These are phyloP conservation scores for Pedionomus torquatus DNA, from an alignment of 2,113 vertebrate species.

Conservation along the genomic window DNA sequence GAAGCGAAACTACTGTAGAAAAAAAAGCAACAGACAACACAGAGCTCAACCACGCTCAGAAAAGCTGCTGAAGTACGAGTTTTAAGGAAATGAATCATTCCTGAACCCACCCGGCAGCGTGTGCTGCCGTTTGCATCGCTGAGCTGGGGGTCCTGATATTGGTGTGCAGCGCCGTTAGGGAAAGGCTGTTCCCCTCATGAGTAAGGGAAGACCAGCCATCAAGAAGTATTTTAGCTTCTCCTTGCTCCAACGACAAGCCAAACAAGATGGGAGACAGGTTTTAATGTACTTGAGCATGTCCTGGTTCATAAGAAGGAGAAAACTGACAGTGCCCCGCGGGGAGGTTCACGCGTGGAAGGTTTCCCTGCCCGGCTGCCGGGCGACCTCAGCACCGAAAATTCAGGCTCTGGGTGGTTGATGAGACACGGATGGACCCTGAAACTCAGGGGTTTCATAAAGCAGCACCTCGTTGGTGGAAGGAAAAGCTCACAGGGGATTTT, in stretches of 20 bases:
- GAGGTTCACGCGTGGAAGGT: not conserved
- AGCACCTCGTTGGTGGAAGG: not conserved
- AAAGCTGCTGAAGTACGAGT: not conserved
- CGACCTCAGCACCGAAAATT: not conserved
- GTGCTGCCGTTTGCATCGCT: not conserved
- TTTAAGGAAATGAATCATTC: constrained; percentile 9
- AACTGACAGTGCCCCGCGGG: not conserved
- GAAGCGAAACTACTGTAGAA: not conserved
- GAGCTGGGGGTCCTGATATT: rapidly evolving
- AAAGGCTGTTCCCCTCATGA: rapidly evolving
- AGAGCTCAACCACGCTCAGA: not conserved
- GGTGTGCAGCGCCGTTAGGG: not conserved
- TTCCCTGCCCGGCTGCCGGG: constrained; percentile 4
- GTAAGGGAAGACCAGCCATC: rapidly evolving
- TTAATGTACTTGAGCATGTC: not conserved
- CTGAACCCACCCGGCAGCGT: not conserved
- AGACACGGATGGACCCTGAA: not conserved
- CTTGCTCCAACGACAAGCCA: not conserved
- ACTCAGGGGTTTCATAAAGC: not conserved
- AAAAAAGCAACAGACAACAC: not conserved
- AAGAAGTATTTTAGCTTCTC: not conserved
- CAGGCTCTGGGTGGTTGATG: not conserved
- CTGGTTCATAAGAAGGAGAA: not conserved
- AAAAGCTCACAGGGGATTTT: not conserved
- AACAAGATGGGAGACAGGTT: constrained; percentile 2